Conservation (phyloP, 2,797 vertebrate genomes). For the Poeciliopsis presidionis region DNA sequence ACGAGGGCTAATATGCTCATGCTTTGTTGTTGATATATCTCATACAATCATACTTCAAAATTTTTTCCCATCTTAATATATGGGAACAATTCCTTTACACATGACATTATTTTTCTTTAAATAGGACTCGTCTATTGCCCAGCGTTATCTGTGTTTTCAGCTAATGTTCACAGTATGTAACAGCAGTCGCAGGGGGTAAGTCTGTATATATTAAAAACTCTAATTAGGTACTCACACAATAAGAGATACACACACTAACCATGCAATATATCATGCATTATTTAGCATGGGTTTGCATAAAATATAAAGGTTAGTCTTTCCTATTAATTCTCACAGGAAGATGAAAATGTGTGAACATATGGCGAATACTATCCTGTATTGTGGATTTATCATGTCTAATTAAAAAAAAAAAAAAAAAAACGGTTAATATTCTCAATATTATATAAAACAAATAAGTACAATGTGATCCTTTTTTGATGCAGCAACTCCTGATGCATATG, state of each 20-base stretch:
- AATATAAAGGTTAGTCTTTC: conserved; percentile 64
- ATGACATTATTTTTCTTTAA: background rate
- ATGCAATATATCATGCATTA: conserved; percentile 57
- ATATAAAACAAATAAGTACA: background rate
- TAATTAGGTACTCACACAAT: conserved; percentile 2
- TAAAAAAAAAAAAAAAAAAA: background rate
- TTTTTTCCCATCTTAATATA: background rate
- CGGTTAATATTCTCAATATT: background rate
- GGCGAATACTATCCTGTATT: conserved; percentile 30
- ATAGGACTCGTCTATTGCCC: background rate
- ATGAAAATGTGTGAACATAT: conserved; percentile 34
- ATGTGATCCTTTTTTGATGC: conserved; percentile 9
- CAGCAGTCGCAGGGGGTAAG: conserved; percentile 39
- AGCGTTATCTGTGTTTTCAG: conserved; percentile 23
- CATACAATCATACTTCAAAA: background rate
- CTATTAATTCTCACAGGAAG: conserved; percentile 56
- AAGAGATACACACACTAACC: conserved; percentile 31
- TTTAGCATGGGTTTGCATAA: conserved; percentile 67
- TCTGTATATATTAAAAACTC: conserved; percentile 37
- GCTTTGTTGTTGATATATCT: background rate
- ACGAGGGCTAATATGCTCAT: background rate
- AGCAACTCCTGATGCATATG: conserved; percentile 24
- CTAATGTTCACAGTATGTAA: conserved; percentile 32
- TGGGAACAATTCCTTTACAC: conserved; percentile 4
- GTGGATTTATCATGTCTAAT: conserved; percentile 42